These are phyloP conservation scores for Pseudoatta argentina DNA, from an alignment of 1,140 invertebrate species.

Conservation along the genomic window DNA sequence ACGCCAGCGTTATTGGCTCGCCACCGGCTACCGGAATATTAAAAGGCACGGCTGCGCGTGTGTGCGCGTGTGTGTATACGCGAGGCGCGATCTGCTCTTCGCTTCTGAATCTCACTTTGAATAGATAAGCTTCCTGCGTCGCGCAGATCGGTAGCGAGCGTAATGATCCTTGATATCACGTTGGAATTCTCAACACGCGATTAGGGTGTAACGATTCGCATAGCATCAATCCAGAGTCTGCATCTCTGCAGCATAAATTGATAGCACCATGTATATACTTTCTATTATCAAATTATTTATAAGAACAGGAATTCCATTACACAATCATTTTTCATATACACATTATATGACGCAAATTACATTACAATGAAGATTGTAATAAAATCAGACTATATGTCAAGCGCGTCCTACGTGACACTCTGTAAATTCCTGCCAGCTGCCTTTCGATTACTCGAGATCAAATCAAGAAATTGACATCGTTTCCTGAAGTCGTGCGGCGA, in stretches of 20 bases:
- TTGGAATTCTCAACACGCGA: conserved; percentile 21
- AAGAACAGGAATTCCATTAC: neutral
- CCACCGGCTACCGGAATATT: conserved; percentile 84
- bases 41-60: conserved; percentile 63
- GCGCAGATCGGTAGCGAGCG: conserved; percentile 41
- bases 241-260: conserved; percentile 4
- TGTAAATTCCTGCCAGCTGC: neutral
- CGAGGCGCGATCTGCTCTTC: conserved; percentile 36
- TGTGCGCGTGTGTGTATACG: conserved; percentile 2
- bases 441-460: conserved; percentile 4
- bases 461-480: conserved; percentile 46
- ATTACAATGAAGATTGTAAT: neutral
- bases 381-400: neutral
- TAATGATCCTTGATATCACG: conserved; percentile 49
- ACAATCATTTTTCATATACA: neutral
- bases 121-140: conserved; percentile 47
- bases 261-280: neutral
- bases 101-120: conserved; percentile 33
- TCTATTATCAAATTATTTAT: neutral
- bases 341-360: neutral
- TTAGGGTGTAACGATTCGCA: conserved; percentile 20
- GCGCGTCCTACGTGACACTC: neutral
- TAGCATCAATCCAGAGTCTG: neutral
- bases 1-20: conserved; percentile 84
- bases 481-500: conserved; percentile 31